Percentiles rank a stretch among this genome's conserved stretches.
Evolutionary conservation across 2,113 vertebrate genomes (phyloP).

Genomic region (Electrona antarctica): DNA sequence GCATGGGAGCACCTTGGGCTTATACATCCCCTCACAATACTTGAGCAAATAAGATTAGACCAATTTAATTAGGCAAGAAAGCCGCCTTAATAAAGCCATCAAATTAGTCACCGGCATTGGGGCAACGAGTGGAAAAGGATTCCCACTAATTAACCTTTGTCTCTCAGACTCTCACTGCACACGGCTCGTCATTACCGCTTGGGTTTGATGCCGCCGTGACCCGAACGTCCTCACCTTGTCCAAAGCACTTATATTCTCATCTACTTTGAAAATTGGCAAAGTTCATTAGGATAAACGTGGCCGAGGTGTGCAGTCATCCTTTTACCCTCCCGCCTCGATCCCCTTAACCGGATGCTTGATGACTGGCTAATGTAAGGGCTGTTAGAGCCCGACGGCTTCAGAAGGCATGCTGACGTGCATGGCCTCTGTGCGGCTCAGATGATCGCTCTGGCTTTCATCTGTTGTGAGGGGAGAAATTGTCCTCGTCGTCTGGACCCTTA

Average conservation of each 20-base stretch:
- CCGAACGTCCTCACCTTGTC: constrained; percentile 61
- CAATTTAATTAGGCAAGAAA: constrained; percentile 76
- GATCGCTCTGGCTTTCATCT: too few relatives aligned
- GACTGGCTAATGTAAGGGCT: too few relatives aligned
- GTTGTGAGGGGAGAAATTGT: too few relatives aligned
- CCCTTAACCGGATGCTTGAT: too few relatives aligned
- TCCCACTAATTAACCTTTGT: constrained; percentile 76
- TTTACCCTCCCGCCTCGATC: too few relatives aligned
- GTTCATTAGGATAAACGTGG: constrained; percentile 49
- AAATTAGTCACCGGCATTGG: constrained; percentile 69
- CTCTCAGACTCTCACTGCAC: constrained; percentile 52
- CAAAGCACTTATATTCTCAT: constrained; percentile 63
- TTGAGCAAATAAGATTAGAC: constrained; percentile 75
- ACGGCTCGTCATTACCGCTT: constrained; percentile 48
- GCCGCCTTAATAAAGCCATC: constrained; percentile 74
- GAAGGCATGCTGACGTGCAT: too few relatives aligned
- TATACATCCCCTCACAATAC: constrained; percentile 47
- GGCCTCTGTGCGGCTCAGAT: too few relatives aligned
- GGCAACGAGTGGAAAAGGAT: constrained; percentile 60
- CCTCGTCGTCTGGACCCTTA: too few relatives aligned
- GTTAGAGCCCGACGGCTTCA: too few relatives aligned
- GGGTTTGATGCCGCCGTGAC: constrained; percentile 49
- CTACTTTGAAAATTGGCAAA: constrained; percentile 38
- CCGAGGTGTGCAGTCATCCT: constrained; percentile 1
- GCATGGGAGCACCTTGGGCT: too few relatives aligned